Percentiles rank a stretch among this genome's conserved stretches.
These are phyloP conservation scores for Allolobophora icterica DNA, from an alignment of 2,888 invertebrate genomes.

Conservation along the genomic window DNA sequence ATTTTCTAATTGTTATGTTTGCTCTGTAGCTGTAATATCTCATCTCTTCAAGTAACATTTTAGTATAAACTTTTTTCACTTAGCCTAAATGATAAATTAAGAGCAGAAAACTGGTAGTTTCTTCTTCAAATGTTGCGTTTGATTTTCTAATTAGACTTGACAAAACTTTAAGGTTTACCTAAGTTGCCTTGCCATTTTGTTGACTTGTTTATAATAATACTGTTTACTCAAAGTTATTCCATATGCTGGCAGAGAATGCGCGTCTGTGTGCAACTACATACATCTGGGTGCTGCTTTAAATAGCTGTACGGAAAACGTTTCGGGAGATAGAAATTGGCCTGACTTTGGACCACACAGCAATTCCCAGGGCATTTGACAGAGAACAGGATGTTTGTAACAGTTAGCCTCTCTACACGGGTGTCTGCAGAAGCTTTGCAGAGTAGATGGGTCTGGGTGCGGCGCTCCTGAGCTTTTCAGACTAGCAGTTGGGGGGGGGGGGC, in stretches of 20 bases:
- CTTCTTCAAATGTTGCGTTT: not conserved
- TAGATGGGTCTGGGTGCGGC: not conserved
- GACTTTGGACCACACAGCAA: not conserved
- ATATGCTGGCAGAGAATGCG: not conserved
- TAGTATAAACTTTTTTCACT: not conserved
- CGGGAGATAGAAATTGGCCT: not conserved
- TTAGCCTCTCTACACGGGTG: too few species aligned
- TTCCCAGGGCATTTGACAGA: too few species aligned
- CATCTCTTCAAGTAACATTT: not conserved
- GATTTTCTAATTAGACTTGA: not conserved
- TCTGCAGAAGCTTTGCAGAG: not conserved
- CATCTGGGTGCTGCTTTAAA: too few species aligned
- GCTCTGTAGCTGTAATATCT: not conserved
- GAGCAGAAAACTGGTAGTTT: not conserved
- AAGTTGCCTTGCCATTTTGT: not conserved
- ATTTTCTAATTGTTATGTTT: not conserved
- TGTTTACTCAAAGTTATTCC: not conserved
- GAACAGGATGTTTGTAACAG: too few species aligned
- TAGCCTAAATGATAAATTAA: not conserved
- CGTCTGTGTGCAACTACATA: not conserved
- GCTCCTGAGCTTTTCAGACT: not conserved
- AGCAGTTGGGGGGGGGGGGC: not conserved
- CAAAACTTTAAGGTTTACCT: not conserved
- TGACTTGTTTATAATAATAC: not conserved
- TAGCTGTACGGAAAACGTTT: not conserved